Percentiles rank a stretch among this genome's conserved stretches.
These are phyloP conservation scores for Eupithecia exiguata DNA, from an alignment of 2,888 invertebrate genomes.

Conservation along the genomic window DNA sequence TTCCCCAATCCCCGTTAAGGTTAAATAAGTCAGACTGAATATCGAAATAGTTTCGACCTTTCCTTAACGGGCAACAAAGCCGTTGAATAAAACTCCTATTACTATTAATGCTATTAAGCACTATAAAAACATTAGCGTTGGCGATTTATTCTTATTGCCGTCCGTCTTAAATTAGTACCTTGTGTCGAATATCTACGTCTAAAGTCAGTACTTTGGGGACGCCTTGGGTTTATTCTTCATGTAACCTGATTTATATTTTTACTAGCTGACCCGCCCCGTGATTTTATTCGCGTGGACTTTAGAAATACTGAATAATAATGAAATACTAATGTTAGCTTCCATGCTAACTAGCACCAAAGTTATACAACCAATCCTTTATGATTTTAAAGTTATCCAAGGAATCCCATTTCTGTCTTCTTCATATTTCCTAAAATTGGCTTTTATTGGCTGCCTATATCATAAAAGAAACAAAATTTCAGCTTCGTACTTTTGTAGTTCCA, in stretches of 20 bases:
- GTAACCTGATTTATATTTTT: not conserved
- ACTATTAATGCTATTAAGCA: constrained; percentile 40
- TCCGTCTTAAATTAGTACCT: constrained; percentile 56
- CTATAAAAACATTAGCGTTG: constrained; percentile 56
- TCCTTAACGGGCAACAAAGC: constrained; percentile 21
- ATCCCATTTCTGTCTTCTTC: too few species aligned
- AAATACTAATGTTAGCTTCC: too few species aligned
- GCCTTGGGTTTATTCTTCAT: constrained; percentile 16
- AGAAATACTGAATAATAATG: too few species aligned
- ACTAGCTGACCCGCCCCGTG: too few species aligned
- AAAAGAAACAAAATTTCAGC: too few species aligned
- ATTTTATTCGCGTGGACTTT: not conserved
- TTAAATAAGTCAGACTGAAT: not conserved
- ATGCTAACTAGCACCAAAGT: too few species aligned
- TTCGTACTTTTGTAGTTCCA: too few species aligned
- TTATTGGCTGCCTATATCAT: too few species aligned
- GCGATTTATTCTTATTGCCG: constrained; percentile 61
- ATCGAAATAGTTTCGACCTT: constrained; percentile 14
- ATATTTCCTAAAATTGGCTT: too few species aligned
- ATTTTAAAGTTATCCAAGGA: too few species aligned
- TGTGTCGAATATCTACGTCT: constrained; percentile 39
- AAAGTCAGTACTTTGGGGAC: constrained; percentile 21
- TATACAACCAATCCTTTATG: too few species aligned
- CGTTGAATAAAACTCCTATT: constrained; percentile 46
- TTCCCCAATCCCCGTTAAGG: not conserved